Evolutionary conservation across 2,113 vertebrate genomes (phyloP).

Genomic region (Tetraodon nigroviridis): DNA sequence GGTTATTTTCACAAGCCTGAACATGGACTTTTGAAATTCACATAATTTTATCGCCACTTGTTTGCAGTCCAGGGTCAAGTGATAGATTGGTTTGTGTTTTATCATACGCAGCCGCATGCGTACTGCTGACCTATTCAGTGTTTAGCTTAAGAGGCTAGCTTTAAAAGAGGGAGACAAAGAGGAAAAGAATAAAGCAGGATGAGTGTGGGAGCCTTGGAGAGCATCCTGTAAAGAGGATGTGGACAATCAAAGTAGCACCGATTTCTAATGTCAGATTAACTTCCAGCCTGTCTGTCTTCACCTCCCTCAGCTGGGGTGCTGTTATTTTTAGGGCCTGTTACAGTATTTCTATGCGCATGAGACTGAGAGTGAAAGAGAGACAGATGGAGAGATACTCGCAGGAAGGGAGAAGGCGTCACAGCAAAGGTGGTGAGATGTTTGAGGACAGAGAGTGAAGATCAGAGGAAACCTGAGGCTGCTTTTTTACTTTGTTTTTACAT

Average conservation of each 20-base stretch:
- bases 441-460: neutral
- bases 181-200: slow-evolving; percentile 13
- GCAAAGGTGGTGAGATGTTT: neutral
- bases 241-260: slow-evolving; percentile 23
- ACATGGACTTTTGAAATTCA: no score
- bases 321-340: slow-evolving; percentile 42
- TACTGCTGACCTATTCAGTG: neutral
- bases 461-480: neutral
- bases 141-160: neutral
- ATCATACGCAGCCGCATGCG: neutral
- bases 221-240: slow-evolving; percentile 10
- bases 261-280: slow-evolving; percentile 36
- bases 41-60: no score
- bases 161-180: slow-evolving; percentile 13
- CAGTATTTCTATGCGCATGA: slow-evolving; percentile 12
- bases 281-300: slow-evolving; percentile 22
- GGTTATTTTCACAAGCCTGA: no score
- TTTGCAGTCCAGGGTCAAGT: neutral
- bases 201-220: neutral
- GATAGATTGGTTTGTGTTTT: neutral
- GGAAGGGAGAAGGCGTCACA: neutral
- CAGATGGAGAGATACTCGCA: slow-evolving; percentile 13
- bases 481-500: slow-evolving; percentile 5
- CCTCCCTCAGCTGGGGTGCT: slow-evolving; percentile 22
- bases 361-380: slow-evolving; percentile 3